Evolutionary conservation across 2,888 invertebrate genomes (phyloP), one percentile per base, ranked within the genome.

Genomic region (Saturnia pavonia): DNA sequence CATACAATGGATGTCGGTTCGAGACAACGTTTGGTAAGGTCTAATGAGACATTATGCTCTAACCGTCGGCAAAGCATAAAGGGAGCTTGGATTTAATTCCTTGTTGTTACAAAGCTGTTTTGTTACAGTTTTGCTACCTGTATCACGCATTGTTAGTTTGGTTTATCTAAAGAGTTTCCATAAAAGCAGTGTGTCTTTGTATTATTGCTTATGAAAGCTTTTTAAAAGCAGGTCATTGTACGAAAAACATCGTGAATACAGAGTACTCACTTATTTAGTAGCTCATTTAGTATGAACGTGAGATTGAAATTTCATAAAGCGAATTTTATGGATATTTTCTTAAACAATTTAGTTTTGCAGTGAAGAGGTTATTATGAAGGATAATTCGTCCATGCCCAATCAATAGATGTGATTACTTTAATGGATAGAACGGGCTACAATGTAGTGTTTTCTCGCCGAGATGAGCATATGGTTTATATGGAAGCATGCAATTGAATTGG

Each of bases 11-110:
- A 76, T 78, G 83, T 78, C 76, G 76, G 81, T 82, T 81, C 82
- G 85, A 82, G 82, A 83, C 82, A 83, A 77, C 79, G 82, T 79
- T 88, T 82, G 82, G 86, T 88, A 88, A 87, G 90, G 88, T 81
- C 88, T 92, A 91, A 92, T 91, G 91, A 92, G 89, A 88, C 85
- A 91, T 91, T 91, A 90, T 90, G 82, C 82, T 81, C 27, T 27
- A 14, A 14, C 12, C 57, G 57, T 78, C 77, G 78, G 83, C 82
- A 87, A 78, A 81, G 77, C 79, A 80, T 79, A 81, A 82, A 76
- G 80, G 82, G 81, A 82, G 79, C 78, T 80, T 83, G 80, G 76
- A 81, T 81, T 80, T 79, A 77, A 77, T 80, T 80, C 77, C 77
- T 82, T 81, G 86, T 60, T 12, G 81, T 74, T 78, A 77, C 75